Evolutionary conservation across 2,888 invertebrate genomes (phyloP).

Genomic region (Endomychus coccineus): DNA sequence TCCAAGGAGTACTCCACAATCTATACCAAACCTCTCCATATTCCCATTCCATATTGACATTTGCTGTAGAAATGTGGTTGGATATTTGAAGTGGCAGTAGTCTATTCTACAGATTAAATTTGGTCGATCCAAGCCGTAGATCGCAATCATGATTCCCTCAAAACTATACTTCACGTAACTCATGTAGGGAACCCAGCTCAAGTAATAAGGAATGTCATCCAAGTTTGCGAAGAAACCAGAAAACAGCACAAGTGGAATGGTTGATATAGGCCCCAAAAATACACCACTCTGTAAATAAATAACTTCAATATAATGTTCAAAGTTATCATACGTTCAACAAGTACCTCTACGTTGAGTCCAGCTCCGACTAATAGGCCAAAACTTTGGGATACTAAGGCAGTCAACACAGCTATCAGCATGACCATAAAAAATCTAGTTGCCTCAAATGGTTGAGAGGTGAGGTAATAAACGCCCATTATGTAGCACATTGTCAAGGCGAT

Average conservation of each 20-base stretch:
- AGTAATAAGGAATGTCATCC: conserved; percentile 80
- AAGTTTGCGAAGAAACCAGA: conserved; percentile 93
- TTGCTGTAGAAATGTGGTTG: conserved; percentile 75
- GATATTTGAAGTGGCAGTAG: conserved; percentile 78
- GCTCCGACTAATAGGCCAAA: conserved; percentile 89
- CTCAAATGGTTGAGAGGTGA: conserved; percentile 93
- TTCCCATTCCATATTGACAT: conserved; percentile 74
- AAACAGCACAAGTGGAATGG: conserved; percentile 86
- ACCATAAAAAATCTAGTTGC: conserved; percentile 75
- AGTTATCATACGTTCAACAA: too few relatives aligned
- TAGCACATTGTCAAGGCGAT: conserved; percentile 80
- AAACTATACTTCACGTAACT: conserved; percentile 90
- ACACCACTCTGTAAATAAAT: conserved; percentile 50
- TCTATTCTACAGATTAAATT: conserved; percentile 74
- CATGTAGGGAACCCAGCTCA: conserved; percentile 83
- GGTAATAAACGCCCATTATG: conserved; percentile 78
- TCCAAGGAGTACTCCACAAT: conserved; percentile 71
- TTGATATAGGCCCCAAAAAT: conserved; percentile 78
- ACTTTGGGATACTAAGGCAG: conserved; percentile 87
- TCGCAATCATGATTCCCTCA: conserved; percentile 84
- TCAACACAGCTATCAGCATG: conserved; percentile 66
- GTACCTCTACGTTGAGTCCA: conserved; percentile 78
- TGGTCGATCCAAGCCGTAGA: conserved; percentile 81
- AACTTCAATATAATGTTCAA: background rate
- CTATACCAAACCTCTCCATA: conserved; percentile 61